Evolutionary conservation across 2,797 vertebrate species (phyloP), one percentile per base, ranked within the genome.

Genomic region (Capromys pilorides): DNA sequence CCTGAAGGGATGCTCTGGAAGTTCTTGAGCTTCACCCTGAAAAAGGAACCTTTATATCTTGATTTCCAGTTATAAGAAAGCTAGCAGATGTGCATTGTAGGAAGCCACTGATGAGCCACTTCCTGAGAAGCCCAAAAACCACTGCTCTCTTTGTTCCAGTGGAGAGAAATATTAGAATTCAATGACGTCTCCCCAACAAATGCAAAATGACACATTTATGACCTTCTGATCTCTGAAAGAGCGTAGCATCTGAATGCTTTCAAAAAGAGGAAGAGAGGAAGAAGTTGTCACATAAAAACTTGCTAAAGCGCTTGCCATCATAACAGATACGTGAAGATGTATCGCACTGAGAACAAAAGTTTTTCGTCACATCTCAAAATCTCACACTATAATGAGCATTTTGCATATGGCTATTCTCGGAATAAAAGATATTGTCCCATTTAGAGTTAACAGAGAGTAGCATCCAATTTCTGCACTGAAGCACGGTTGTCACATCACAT

Each of bases 231-330:
- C 45, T 88, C 64, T 49, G 28, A 82, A 85, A 89, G 49, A 31
- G 82, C 33, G 85, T 81, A 59, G 18, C 21, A 49, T 67, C 22
- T 64, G 19, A 82, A 59, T 59, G 71, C 41, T 81, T 87, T 84
- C 8, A 81, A 81, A 78, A 78, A 26, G 62, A 80, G 77, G 51
- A 54, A 64, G 36, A 59, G 39, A 92, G 51, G 66, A 21, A 90
- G 78, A 86, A 39, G 93, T 93, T 95, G 41, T 93, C 95, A 90
- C 96, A 57, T 95, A 88, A 87, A 28, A 94, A 94, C 61, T 92
- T 97, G 24, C 51, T 95, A 87, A 5, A 21, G 24, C 39, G 4
- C 45, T 45, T 45, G 45, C 45, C 45, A 45, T 45, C 51, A 85
- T 94, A 86, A 36, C 84, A 66, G 67, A 69, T 13, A 88, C 11